Percentiles rank a stretch among this genome's conserved stretches.
These are phyloP conservation scores for Apomyelois bistriatella DNA, from an alignment of 2,888 invertebrate genomes.

Conservation along the genomic window DNA sequence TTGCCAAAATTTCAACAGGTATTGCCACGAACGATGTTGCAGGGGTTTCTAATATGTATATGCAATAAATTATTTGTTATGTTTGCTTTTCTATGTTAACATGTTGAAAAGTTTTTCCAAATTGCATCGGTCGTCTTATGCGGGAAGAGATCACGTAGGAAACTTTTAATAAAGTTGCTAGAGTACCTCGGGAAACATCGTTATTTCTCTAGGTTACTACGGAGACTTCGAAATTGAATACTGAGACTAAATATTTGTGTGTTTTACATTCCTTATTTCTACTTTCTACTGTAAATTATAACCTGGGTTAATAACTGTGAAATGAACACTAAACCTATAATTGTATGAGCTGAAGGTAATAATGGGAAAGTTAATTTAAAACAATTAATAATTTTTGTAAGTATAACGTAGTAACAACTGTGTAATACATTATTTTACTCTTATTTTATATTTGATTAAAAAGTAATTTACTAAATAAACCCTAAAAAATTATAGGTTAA, in stretches of 20 bases:
- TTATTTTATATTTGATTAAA: too few relatives aligned
- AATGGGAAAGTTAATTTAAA: too few relatives aligned
- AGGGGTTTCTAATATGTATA: too few relatives aligned
- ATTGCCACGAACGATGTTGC: too few relatives aligned
- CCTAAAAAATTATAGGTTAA: too few relatives aligned
- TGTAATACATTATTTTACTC: too few relatives aligned
- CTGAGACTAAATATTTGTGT: conserved; percentile 27
- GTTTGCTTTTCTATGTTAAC: conserved; percentile 4
- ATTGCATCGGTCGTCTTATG: conserved; percentile 26
- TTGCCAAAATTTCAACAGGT: too few relatives aligned
- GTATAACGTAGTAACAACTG: too few relatives aligned
- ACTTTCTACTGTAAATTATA: background rate
- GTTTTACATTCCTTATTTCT: conserved; percentile 23
- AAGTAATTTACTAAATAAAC: too few relatives aligned
- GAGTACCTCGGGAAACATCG: conserved; percentile 40
- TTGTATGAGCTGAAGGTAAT: too few relatives aligned
- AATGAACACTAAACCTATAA: too few relatives aligned
- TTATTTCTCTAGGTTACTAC: conserved; percentile 32
- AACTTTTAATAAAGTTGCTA: conserved; percentile 52
- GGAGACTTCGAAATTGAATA: conserved; percentile 26
- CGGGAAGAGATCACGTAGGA: conserved; percentile 43
- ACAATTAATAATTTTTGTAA: too few relatives aligned
- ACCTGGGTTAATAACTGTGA: background rate
- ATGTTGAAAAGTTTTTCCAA: conserved; percentile 23
- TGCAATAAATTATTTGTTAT: background rate